Evolutionary conservation across 2,797 vertebrate genomes (phyloP), one percentile per base, ranked within the genome.

Genomic region (Rhabdomys pumilio): DNA sequence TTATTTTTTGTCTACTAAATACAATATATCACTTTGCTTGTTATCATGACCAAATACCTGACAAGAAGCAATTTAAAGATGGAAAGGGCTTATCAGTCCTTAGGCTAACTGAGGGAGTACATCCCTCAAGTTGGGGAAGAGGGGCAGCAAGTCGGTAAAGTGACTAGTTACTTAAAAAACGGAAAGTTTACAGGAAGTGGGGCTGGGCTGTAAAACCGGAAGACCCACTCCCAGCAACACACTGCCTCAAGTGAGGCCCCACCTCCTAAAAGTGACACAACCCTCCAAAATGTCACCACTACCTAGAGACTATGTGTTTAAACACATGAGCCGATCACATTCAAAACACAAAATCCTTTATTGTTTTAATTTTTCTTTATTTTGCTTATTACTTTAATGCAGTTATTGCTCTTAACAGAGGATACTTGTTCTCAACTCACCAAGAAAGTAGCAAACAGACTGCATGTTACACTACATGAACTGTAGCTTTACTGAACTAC

Each of bases 391-490:
- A 50, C 17, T 69, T 90, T 69, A 41, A 14, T 65, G 38, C 13
- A 83, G 19, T 47, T 82, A 73, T 83, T 65, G 15, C 38, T 84
- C 6, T 83, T 44, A 63, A 44, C 0, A 10, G 38, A 91, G 41
- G 77, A 15, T 20, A 20, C 61, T 87, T 93, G 47, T 95, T 69
- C 20, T 79, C 80, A 87, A 41, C 76, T 90, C 29, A 82, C 29
- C 77, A 44, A 80, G 55, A 94, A 75, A 91, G 69, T 7, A 80
- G 41, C 72, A 69, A 57, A 26, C 19, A 44, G 15, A 38, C 24
- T 90, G 34, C 73, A 65, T 1, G 0, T 50, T 15, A 4, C 0
- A 3, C 19, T 47, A 47, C 26, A 3, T 57, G n/a, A 22, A 44
- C 65, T n/a, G 6, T 63, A 44, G 80, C 11, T 82, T 50, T 55